A percentile compares a stretch with the other conserved stretches of the same genome.
Evolutionary conservation across 2,797 vertebrate species (phyloP).

Genomic region (Microctenopoma lineatum): DNA sequence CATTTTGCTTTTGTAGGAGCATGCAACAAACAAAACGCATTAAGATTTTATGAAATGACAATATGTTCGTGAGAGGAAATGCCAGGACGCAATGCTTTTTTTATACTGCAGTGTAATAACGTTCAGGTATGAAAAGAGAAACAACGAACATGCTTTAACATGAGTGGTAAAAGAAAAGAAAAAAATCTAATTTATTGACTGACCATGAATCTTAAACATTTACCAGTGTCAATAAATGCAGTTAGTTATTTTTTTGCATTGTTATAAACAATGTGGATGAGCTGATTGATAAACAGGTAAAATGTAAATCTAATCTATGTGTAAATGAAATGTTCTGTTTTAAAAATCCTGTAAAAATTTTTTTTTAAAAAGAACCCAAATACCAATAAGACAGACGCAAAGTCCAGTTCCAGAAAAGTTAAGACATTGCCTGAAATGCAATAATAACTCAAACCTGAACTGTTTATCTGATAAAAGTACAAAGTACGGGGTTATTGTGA

Average conservation of each 20-base stretch:
- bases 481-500: too few relatives aligned
- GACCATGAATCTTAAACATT: neutral
- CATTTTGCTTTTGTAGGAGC: too few relatives aligned
- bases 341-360: neutral
- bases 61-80: constrained; percentile 22
- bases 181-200: neutral
- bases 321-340: neutral
- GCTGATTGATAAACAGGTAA: neutral
- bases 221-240: neutral
- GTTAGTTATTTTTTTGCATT: neutral
- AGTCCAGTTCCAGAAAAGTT: too few relatives aligned
- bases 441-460: too few relatives aligned
- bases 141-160: neutral
- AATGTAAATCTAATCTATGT: neutral
- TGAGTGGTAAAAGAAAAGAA: neutral
- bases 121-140: constrained; percentile 1
- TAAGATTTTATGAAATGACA: too few relatives aligned
- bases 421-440: too few relatives aligned
- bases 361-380: too few relatives aligned
- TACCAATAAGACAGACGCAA: too few relatives aligned
- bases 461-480: too few relatives aligned
- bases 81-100: constrained; percentile 2
- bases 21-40: too few relatives aligned
- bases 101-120: neutral
- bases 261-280: neutral